Percentiles rank a stretch among this genome's conserved stretches.
phyloP scores from a whole-genome alignment of 2,113 vertebrate species.

The Chaetodon auriga region DNA sequence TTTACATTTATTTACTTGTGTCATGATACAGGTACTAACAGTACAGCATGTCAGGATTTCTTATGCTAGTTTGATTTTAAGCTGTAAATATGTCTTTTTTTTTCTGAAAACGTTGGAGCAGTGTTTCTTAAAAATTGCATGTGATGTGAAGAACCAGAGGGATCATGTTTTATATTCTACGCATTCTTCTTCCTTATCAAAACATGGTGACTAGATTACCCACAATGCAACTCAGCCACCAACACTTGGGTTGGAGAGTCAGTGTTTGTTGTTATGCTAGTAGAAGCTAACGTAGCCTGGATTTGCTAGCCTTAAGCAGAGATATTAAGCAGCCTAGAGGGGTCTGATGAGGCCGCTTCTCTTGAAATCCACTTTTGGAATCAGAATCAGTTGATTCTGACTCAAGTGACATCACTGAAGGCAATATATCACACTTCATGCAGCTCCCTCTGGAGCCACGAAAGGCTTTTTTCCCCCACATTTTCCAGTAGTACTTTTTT shows the following conservation, averaged over 20 bases:
- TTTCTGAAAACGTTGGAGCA: background rate
- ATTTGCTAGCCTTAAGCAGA: background rate
- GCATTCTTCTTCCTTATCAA: background rate
- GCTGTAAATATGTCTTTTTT: conserved; percentile 16
- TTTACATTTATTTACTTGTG: conserved; percentile 12
- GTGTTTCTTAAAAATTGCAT: background rate
- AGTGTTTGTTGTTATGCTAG: background rate
- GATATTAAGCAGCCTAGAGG: background rate
- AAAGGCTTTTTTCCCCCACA: background rate
- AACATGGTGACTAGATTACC: background rate
- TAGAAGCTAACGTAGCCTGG: background rate
- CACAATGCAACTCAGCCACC: background rate
- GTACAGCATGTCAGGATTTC: conserved; percentile 38
- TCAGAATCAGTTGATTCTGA: background rate
- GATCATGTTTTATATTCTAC: background rate
- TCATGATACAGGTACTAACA: conserved; percentile 65
- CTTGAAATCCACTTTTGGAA: no score
- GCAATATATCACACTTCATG: background rate
- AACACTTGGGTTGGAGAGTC: background rate
- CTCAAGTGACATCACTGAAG: background rate
- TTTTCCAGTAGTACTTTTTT: no score
- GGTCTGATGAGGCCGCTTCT: background rate
- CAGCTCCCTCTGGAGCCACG: background rate
- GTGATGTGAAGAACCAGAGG: background rate
- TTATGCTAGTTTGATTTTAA: conserved; percentile 28